Evolutionary conservation across 2,888 invertebrate species (phyloP).

Genomic region (Leptopilina syphax): DNA sequence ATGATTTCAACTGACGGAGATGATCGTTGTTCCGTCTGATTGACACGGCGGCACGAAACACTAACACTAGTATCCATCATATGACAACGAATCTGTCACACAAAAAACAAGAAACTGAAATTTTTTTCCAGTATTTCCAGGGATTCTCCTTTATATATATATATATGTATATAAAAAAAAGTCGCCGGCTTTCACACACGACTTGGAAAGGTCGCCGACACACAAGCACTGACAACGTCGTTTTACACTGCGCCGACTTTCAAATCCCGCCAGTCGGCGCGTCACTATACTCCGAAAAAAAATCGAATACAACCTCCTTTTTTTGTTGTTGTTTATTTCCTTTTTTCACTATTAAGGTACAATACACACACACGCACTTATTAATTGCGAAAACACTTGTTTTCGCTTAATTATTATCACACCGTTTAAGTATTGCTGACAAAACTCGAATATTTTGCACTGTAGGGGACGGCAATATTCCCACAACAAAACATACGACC

Average conservation of each 20-base stretch:
- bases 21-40: slow-evolving; percentile 26
- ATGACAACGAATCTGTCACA: slow-evolving; percentile 3
- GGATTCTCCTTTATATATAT: not conserved
- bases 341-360: slow-evolving; percentile 10
- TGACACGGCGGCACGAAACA: slow-evolving; percentile 3
- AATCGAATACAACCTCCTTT: slow-evolving; percentile 7
- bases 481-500: slow-evolving; percentile 64
- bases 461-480: slow-evolving; percentile 52
- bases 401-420: slow-evolving; percentile 38
- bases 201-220: slow-evolving; percentile 30
- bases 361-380: slow-evolving; percentile 20
- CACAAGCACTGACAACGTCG: slow-evolving; percentile 35
- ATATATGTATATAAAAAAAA: not conserved
- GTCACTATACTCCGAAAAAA: not conserved
- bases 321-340: not conserved
- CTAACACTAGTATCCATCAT: slow-evolving; percentile 20
- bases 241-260: slow-evolving; percentile 47
- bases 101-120: not conserved
- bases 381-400: slow-evolving; percentile 22
- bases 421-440: slow-evolving; percentile 2
- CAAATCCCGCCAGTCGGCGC: slow-evolving; percentile 49
- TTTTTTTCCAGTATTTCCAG: slow-evolving; percentile 6
- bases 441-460: slow-evolving; percentile 44
- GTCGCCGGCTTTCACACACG: slow-evolving; percentile 30
- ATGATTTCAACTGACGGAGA: not conserved